Conservation (phyloP, 2,888 invertebrate species). For the Molorchus minor region DNA sequence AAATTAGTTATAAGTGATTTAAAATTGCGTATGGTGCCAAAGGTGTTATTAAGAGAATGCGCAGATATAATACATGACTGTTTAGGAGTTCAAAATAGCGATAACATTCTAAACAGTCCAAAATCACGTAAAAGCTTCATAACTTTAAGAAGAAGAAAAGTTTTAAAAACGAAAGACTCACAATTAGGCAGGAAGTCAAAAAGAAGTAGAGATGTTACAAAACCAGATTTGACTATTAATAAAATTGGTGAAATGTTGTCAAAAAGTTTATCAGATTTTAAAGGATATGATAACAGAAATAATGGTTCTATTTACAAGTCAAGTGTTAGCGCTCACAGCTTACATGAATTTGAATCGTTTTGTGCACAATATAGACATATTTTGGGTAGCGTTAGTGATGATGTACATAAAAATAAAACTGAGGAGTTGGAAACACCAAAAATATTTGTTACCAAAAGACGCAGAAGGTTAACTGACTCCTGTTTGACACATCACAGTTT, state of each 20-base stretch:
- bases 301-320: background rate
- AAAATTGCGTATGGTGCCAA: background rate
- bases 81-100: background rate
- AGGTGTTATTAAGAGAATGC: background rate
- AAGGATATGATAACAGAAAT: background rate
- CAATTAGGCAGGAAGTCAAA: background rate
- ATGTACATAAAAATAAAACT: background rate
- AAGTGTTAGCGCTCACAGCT: background rate
- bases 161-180: constrained; percentile 15
- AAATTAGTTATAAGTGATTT: background rate
- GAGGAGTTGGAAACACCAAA: constrained; percentile 5
- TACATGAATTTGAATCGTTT: constrained; percentile 8
- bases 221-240: constrained; percentile 1
- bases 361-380: background rate
- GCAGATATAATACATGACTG: background rate
- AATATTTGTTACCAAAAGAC: constrained; percentile 22
- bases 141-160: constrained; percentile 27
- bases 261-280: constrained; percentile 1
- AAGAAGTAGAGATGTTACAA: background rate
- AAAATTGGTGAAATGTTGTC: background rate
- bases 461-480: constrained; percentile 6
- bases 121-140: constrained; percentile 19
- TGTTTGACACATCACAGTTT: background rate
- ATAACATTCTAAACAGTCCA: background rate
- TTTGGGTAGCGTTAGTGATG: background rate